A percentile compares a stretch with the other conserved stretches of the same genome.
phyloP scores from a whole-genome alignment of 2,113 vertebrate species.

The Pangasianodon gigas region DNA sequence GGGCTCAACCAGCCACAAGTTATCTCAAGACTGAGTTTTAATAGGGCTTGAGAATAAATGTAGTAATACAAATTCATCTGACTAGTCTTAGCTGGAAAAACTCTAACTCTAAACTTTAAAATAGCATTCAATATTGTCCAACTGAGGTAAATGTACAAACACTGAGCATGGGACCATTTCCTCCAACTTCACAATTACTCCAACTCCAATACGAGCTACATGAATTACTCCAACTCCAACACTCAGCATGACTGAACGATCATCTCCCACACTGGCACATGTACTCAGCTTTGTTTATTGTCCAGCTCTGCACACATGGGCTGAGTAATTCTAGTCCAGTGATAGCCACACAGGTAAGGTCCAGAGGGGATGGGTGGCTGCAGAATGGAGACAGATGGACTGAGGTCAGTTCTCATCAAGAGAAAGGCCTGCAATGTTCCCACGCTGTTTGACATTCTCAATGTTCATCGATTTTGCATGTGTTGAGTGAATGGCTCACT shows the following conservation, averaged over 20 bases:
- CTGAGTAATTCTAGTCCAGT: slow-evolving; percentile 69
- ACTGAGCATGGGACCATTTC: not conserved
- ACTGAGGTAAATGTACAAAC: not conserved
- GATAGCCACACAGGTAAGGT: slow-evolving; percentile 68
- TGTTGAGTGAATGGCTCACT: slow-evolving; percentile 61
- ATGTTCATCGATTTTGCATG: slow-evolving; percentile 76
- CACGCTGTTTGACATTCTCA: slow-evolving; percentile 55
- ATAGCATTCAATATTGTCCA: not conserved
- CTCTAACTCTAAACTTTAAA: not conserved
- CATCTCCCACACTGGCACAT: not conserved
- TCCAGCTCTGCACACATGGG: slow-evolving; percentile 68
- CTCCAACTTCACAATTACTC: not conserved
- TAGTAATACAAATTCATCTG: not conserved
- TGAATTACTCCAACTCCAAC: not conserved
- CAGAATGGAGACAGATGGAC: slow-evolving; percentile 74
- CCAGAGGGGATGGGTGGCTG: slow-evolving; percentile 59
- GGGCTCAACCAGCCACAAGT: too few species aligned
- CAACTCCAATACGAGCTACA: not conserved
- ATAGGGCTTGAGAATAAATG: not conserved
- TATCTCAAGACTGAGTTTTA: not conserved
- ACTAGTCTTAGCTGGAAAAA: slow-evolving; percentile 6
- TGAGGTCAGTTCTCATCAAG: slow-evolving; percentile 58
- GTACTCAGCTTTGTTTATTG: slow-evolving; percentile 59
- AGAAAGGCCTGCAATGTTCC: slow-evolving; percentile 71
- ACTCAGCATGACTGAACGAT: slow-evolving; percentile 13